Percentiles rank a stretch among this genome's conserved stretches.
These are phyloP conservation scores for Heliothis peltigera DNA, from an alignment of 2,888 invertebrate species.

Conservation along the genomic window DNA sequence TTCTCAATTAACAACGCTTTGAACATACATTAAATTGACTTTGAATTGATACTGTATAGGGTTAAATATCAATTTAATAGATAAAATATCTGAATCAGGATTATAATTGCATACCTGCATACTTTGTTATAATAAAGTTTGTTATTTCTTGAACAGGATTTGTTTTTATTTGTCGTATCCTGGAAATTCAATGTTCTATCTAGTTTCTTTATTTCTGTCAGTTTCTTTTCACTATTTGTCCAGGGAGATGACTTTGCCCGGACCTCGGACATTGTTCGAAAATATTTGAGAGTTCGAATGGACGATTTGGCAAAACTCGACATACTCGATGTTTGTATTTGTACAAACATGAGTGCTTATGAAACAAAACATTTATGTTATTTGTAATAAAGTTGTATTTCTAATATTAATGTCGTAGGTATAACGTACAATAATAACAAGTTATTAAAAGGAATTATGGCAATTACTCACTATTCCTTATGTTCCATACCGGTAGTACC, in stretches of 20 bases:
- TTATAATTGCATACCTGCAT: not conserved
- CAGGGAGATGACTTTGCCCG: conserved; percentile 85
- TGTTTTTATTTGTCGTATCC: conserved; percentile 8
- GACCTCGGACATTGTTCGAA: conserved; percentile 82
- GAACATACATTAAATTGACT: not conserved
- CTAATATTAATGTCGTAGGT: too few species aligned
- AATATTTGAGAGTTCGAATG: conserved; percentile 79
- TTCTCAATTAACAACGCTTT: not conserved
- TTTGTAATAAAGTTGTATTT: not conserved
- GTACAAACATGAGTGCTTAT: conserved; percentile 57
- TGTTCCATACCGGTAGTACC: too few species aligned
- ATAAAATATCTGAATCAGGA: not conserved
- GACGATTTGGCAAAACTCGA: conserved; percentile 65
- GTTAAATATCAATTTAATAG: not conserved
- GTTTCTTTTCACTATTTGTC: conserved; percentile 81
- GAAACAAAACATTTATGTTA: conserved; percentile 5
- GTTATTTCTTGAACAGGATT: not conserved
- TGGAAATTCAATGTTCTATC: conserved; percentile 59
- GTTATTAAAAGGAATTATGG: too few species aligned
- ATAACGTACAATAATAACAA: too few species aligned
- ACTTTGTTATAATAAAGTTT: conserved; percentile 10
- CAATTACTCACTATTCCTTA: too few species aligned
- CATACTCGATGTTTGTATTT: conserved; percentile 59
- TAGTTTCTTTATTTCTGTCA: conserved; percentile 67
- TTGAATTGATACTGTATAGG: not conserved